Conservation (phyloP, 23 tunicate species). For the Trididemnum clinides region DNA sequence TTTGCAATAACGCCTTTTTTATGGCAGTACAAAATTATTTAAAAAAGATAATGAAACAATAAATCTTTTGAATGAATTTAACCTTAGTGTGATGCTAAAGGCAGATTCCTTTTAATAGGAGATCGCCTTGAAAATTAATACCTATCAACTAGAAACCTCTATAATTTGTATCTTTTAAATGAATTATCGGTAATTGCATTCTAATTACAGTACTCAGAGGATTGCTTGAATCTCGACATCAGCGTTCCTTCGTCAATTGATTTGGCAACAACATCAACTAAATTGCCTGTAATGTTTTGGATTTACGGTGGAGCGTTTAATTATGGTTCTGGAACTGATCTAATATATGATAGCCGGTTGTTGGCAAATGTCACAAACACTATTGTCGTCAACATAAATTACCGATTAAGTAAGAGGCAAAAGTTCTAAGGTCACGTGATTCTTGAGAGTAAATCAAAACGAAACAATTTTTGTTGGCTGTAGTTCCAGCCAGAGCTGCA, state of each 20-base stretch:
- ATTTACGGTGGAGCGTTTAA: slow-evolving; percentile 80
- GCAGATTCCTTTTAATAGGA: background rate
- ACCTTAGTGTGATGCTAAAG: too few relatives aligned
- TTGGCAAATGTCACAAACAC: slow-evolving; percentile 74
- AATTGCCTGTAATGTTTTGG: slow-evolving; percentile 84
- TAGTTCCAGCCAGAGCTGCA: too few relatives aligned
- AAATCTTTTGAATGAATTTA: too few relatives aligned
- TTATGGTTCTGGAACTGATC: slow-evolving; percentile 52
- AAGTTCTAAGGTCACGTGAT: background rate
- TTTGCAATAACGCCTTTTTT: too few relatives aligned
- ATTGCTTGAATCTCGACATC: slow-evolving; percentile 73
- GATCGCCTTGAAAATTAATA: too few relatives aligned
- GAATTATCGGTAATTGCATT: too few relatives aligned
- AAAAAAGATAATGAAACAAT: too few relatives aligned
- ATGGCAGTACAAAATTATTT: too few relatives aligned
- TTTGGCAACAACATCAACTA: background rate
- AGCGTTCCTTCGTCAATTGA: slow-evolving; percentile 67
- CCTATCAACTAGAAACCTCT: too few relatives aligned
- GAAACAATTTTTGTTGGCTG: too few relatives aligned
- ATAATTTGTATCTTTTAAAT: too few relatives aligned
- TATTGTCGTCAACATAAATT: slow-evolving; percentile 70
- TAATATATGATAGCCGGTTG: slow-evolving; percentile 45
- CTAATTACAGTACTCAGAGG: slow-evolving; percentile 54
- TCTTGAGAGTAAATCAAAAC: background rate
- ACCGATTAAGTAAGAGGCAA: slow-evolving; percentile 59